Evolutionary conservation across 2,797 vertebrate species (phyloP).

Genomic region (Amazona finschi): DNA sequence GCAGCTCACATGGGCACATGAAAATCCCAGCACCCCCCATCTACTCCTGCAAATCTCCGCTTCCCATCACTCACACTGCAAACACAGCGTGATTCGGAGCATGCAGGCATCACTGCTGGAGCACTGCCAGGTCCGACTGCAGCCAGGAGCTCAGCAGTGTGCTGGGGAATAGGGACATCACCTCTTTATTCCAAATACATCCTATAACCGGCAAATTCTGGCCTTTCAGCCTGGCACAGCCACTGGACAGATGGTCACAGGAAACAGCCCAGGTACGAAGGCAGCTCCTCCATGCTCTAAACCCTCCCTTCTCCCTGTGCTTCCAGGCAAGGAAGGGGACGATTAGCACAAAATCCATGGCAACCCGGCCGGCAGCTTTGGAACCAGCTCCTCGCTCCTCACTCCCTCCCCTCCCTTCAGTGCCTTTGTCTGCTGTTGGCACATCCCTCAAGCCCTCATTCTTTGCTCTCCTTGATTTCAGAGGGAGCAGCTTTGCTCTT

Average conservation of each 20-base stretch:
- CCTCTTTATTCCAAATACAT: background rate
- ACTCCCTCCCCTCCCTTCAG: background rate
- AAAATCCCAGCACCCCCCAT: fast-evolving
- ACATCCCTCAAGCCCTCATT: background rate
- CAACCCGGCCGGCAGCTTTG: background rate
- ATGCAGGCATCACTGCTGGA: background rate
- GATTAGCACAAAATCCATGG: slow-evolving; percentile 50
- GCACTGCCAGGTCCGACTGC: fast-evolving
- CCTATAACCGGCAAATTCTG: fast-evolving
- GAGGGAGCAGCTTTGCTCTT: background rate
- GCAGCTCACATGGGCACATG: fast-evolving
- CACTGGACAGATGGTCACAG: background rate
- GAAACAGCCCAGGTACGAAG: background rate
- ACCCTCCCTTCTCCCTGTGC: background rate
- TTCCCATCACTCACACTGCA: background rate
- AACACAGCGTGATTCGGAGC: fast-evolving
- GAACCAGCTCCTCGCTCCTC: background rate
- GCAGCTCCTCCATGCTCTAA: background rate
- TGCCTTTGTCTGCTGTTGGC: background rate
- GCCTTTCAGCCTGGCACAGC: background rate
- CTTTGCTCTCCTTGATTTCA: background rate
- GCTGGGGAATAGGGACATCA: background rate
- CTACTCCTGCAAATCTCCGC: background rate
- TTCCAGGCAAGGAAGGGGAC: background rate
- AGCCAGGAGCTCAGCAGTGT: background rate